Base-by-base conservation (phyloP, 2,888 invertebrate species). In the Morpho helenor region DNA sequence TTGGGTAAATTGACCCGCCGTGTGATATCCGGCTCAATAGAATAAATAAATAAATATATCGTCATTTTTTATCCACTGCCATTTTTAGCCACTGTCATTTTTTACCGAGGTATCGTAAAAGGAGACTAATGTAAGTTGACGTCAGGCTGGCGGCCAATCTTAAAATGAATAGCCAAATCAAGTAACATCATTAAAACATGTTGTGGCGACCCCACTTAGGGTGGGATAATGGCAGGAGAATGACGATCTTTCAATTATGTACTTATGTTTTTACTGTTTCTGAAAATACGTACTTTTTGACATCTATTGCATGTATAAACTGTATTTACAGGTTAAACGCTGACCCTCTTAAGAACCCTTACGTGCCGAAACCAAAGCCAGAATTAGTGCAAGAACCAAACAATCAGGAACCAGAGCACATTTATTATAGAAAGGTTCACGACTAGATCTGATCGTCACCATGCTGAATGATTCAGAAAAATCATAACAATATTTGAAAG, bases 281-380 rank as follows among this genome's bases (percentile, higher is more conserved):
- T 16, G 16, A 16, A 16, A 42, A 42, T 8, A 42, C 1, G 16
- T 1, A 16, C 16, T 16, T 16, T 16, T 31, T 31, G 5, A 31
- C 6, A n/a, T 16, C n/a, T 40, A 7, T 16, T 16, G 16, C 1
- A 16, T 10, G 23, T n/a, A 10, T 49, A 39, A 16, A 8, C 43
- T 54, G 23, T 23, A 56, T 23, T 66, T 57, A 61, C 82, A 96
- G 96, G 66, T 82, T 96, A 65, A 96, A 96, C 74, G 92, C 94
- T 62, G 95, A 96, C 74, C 96, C 96, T 0, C 84, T 93, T 62
- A 95, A 95, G 77, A 96, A 96, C 84, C 96, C 96, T 0, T 96
- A 94, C 77, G 92, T 93, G 43, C 95, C 95, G 0, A 95, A 96
- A 74, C 93, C 93, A 58, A 94, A 95, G 70, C 92, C 91, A 1